Evolutionary conservation across 1,140 invertebrate genomes (phyloP).

Genomic region (Aphelinus certus): DNA sequence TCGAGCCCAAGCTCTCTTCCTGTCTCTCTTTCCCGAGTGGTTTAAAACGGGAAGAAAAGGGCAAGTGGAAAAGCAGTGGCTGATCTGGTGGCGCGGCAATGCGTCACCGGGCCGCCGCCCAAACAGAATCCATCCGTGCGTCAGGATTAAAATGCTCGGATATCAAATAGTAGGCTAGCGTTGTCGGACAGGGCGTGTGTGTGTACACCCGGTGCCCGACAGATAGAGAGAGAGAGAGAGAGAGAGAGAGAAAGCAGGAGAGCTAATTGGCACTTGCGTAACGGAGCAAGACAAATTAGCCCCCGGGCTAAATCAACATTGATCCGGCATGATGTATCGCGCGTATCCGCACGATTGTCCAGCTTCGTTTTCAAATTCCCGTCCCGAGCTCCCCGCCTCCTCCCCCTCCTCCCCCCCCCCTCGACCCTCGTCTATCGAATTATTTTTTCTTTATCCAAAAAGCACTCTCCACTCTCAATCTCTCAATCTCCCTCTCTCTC

Average conservation of each 20-base stretch:
- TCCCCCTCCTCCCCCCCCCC: too few species aligned
- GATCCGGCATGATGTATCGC: constrained; percentile 13
- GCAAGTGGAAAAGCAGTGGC: not conserved
- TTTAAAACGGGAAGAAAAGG: not conserved
- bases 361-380: too few species aligned
- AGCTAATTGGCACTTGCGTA: not conserved
- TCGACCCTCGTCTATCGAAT: too few species aligned
- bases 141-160: constrained; percentile 65
- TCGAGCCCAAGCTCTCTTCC: not conserved
- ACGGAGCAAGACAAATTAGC: constrained; percentile 47
- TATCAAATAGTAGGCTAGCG: constrained; percentile 54
- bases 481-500: too few species aligned
- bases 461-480: too few species aligned
- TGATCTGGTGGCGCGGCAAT: constrained; percentile 35
- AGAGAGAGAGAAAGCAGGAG: too few species aligned
- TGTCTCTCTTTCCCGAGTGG: not conserved
- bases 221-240: too few species aligned
- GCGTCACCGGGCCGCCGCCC: constrained; percentile 52
- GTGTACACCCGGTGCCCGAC: too few species aligned
- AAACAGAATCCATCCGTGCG: constrained; percentile 65
- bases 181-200: too few species aligned
- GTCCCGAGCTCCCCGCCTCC: too few species aligned
- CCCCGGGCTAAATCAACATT: constrained; percentile 32
- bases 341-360: too few species aligned
- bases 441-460: too few species aligned